These are phyloP conservation scores for Enteromius argenteus DNA, from an alignment of 2,797 vertebrate genomes.

Conservation along the genomic window DNA sequence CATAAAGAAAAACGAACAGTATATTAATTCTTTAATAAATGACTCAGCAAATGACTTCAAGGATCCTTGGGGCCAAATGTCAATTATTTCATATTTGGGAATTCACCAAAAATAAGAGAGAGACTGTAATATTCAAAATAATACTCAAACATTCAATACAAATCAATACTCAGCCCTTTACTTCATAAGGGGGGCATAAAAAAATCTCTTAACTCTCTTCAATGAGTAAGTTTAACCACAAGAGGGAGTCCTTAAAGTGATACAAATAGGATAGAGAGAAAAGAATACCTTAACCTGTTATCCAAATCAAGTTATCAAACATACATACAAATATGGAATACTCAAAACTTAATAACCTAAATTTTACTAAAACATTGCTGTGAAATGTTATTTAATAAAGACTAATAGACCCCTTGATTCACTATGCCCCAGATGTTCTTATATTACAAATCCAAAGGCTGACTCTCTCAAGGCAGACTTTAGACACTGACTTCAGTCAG, in stretches of 20 bases:
- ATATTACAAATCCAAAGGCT: neutral
- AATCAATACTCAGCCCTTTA: neutral
- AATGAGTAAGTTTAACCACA: slow-evolving; percentile 52
- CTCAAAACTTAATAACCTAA: neutral
- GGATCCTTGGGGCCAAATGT: neutral
- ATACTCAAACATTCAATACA: neutral
- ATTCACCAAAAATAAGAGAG: rapidly evolving
- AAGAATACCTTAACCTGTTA: neutral
- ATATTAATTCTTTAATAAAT: neutral
- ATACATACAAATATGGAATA: neutral
- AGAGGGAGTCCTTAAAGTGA: slow-evolving; percentile 57
- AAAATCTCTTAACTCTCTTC: slow-evolving; percentile 22
- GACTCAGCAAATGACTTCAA: neutral
- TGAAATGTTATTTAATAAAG: neutral
- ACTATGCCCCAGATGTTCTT: neutral
- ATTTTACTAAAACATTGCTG: neutral
- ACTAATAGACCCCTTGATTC: neutral
- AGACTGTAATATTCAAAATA: neutral
- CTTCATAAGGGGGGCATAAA: slow-evolving; percentile 2
- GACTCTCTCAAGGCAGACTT: slow-evolving; percentile 27
- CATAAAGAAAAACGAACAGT: neutral
- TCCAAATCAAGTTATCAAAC: neutral
- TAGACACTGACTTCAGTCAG: slow-evolving; percentile 11
- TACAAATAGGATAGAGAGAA: neutral
- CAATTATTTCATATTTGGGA: neutral